These are phyloP conservation scores for Cataglyphis cursor DNA, from an alignment of 2,888 invertebrate genomes.

Conservation along the genomic window DNA sequence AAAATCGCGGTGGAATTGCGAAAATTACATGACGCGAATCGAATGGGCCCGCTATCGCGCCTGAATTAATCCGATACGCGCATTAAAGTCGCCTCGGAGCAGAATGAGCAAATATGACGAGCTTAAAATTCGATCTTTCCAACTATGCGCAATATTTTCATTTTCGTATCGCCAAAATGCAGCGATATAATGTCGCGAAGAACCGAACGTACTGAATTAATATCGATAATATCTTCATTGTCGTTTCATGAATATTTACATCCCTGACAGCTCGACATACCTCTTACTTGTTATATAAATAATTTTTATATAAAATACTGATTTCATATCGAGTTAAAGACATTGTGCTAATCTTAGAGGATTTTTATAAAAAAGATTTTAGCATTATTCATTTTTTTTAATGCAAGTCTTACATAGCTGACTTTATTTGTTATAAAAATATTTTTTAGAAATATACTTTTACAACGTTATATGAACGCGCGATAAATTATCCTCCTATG, in stretches of 20 bases:
- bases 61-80: constrained; percentile 43
- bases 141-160: constrained; percentile 20
- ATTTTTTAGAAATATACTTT: constrained; percentile 1
- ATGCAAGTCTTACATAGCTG: not conserved
- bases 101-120: not conserved
- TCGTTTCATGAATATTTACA: constrained; percentile 12
- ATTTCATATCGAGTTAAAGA: constrained; percentile 12
- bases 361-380: not conserved
- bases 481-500: not conserved
- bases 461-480: not conserved
- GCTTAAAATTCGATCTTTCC: constrained; percentile 47
- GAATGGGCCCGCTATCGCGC: constrained; percentile 34
- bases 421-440: not conserved
- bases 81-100: constrained; percentile 31
- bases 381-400: not conserved
- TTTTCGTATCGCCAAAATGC: constrained; percentile 30
- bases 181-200: constrained; percentile 22
- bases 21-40: constrained; percentile 28
- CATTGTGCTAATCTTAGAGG: not conserved
- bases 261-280: not conserved
- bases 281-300: not conserved
- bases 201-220: constrained; percentile 46
- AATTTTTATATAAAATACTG: not conserved
- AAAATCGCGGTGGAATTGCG: constrained; percentile 8
- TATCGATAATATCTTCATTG: constrained; percentile 37